phyloP scores from a whole-genome alignment of 2,888 invertebrate genomes.

The Nomada hirtipes region DNA sequence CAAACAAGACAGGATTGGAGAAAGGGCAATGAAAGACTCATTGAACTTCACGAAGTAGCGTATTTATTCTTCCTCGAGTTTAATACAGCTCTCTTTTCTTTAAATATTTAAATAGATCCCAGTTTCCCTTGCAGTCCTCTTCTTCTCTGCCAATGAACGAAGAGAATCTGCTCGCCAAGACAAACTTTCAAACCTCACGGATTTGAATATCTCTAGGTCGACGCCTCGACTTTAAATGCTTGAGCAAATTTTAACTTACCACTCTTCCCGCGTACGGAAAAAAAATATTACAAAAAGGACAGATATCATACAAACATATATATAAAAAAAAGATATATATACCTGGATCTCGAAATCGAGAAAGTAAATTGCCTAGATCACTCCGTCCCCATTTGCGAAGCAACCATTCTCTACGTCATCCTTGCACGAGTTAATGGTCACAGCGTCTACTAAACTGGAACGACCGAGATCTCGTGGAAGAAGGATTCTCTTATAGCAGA shows the following conservation, averaged over 20 bases:
- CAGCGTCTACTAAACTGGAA: neutral
- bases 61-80: constrained; percentile 38
- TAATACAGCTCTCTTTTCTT: constrained; percentile 2
- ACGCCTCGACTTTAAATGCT: neutral
- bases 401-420: constrained; percentile 18
- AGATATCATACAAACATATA: too few species aligned
- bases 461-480: neutral
- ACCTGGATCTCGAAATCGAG: constrained; percentile 40
- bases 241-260: constrained; percentile 8
- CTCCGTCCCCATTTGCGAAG: neutral
- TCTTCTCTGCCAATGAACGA: neutral
- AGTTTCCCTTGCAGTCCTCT: neutral
- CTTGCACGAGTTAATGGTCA: constrained; percentile 18
- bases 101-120: constrained; percentile 6
- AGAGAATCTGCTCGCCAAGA: neutral
- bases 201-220: neutral
- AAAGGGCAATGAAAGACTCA: constrained; percentile 22
- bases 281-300: neutral
- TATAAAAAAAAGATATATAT: neutral
- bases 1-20: neutral
- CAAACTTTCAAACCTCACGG: neutral
- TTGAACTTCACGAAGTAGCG: neutral
- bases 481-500: neutral
- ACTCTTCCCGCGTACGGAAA: neutral
- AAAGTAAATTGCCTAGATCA: constrained; percentile 23